These are phyloP conservation scores for Otolemur garnettii DNA, from an alignment of 2,113 vertebrate species.

Conservation along the genomic window DNA sequence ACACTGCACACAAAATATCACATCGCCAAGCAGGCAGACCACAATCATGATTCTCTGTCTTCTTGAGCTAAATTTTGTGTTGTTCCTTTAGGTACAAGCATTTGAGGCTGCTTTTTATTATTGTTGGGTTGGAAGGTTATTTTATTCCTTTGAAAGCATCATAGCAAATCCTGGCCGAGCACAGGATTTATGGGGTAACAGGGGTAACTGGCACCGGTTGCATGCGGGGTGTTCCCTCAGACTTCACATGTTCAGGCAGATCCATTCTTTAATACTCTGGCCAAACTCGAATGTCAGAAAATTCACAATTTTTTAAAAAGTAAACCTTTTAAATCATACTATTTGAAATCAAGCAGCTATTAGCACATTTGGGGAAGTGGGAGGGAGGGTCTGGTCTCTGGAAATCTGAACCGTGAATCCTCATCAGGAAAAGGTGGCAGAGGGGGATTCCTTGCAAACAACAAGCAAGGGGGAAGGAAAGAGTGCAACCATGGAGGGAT, in stretches of 20 bases:
- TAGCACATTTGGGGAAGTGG: no score
- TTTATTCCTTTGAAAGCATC: background rate
- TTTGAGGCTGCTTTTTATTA: background rate
- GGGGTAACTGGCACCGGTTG: rapidly evolving
- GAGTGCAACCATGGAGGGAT: rapidly evolving
- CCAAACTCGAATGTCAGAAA: background rate
- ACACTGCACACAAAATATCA: background rate
- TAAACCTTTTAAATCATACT: background rate
- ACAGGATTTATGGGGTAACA: rapidly evolving
- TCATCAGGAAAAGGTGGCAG: background rate
- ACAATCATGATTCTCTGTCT: background rate
- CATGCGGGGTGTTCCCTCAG: background rate
- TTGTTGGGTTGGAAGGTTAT: background rate
- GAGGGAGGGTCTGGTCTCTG: background rate
- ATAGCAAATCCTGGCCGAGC: background rate
- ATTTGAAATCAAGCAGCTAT: background rate
- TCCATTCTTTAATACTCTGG: background rate
- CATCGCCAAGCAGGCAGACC: no score
- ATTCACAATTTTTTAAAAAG: background rate
- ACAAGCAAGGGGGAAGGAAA: background rate
- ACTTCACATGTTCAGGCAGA: no score
- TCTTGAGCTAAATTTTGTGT: background rate
- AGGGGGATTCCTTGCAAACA: background rate
- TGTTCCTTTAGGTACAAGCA: background rate
- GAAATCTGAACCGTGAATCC: background rate